Percentiles rank a stretch among this genome's conserved stretches.
phyloP scores from a whole-genome alignment of 2,888 invertebrate species.

The Idaea aversata region DNA sequence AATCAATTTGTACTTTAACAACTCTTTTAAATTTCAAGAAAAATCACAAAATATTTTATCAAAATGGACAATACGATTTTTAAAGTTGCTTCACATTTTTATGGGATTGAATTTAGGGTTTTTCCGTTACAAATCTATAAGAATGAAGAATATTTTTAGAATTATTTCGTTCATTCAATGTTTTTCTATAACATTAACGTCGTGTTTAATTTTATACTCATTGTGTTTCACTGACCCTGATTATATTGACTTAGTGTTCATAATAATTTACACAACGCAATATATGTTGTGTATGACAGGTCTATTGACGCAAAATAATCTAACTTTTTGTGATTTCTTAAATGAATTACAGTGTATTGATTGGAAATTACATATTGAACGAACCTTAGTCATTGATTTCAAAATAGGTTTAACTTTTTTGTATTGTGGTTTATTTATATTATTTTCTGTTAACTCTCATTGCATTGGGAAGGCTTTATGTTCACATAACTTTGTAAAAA shows the following conservation, averaged over 20 bases:
- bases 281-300: neutral
- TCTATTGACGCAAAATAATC: neutral
- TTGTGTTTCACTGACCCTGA: too few relatives aligned
- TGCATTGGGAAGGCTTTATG: neutral
- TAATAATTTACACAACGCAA: neutral
- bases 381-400: neutral
- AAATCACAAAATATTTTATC: slow-evolving; percentile 1
- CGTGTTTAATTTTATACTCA: neutral
- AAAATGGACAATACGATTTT: neutral
- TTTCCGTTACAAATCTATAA: neutral
- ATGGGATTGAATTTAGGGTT: neutral
- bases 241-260: neutral
- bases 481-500: neutral
- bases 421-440: neutral
- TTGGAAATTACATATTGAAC: neutral
- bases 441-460: neutral
- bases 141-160: neutral
- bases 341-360: neutral
- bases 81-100: neutral
- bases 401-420: neutral
- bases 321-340: neutral
- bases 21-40: neutral
- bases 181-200: neutral
- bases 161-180: neutral
- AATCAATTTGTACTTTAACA: neutral